phyloP scores from a whole-genome alignment of 2,113 vertebrate genomes.

The Pomatostomus ruficeps region DNA sequence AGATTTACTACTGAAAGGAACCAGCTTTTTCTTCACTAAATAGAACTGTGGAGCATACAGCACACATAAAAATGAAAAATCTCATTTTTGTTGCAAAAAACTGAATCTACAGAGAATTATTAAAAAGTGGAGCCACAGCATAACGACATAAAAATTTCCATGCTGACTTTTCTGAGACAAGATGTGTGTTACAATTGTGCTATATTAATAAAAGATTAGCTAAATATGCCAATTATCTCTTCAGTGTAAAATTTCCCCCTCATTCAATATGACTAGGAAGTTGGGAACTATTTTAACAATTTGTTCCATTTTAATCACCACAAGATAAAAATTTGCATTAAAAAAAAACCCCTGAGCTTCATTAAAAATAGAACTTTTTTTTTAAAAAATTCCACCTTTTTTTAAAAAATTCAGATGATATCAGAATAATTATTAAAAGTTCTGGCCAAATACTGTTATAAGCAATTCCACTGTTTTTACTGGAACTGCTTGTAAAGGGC shows the following conservation, averaged over 20 bases:
- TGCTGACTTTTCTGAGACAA: slow-evolving; percentile 50
- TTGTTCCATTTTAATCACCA: slow-evolving; percentile 27
- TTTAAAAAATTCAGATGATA: neutral
- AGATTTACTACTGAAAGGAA: neutral
- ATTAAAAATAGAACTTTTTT: neutral
- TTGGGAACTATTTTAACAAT: slow-evolving; percentile 10
- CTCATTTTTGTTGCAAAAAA: neutral
- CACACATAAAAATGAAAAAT: slow-evolving; percentile 2
- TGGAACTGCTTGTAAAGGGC: neutral
- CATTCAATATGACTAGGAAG: neutral
- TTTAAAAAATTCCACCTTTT: neutral
- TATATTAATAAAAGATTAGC: slow-evolving; percentile 54
- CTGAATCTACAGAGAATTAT: slow-evolving; percentile 27
- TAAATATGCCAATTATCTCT: slow-evolving; percentile 39
- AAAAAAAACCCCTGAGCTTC: neutral
- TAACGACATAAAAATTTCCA: slow-evolving; percentile 54
- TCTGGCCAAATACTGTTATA: neutral
- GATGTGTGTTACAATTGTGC: slow-evolving; percentile 29
- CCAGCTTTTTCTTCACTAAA: neutral
- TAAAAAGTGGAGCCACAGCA: slow-evolving; percentile 1
- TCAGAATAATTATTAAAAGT: neutral
- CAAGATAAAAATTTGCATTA: neutral
- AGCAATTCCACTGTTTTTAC: neutral
- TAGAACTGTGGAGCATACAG: neutral
- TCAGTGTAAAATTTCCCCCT: slow-evolving; percentile 6